Evolutionary conservation across 2,888 invertebrate species (phyloP).

Genomic region (Callyntrura guangdongensis): DNA sequence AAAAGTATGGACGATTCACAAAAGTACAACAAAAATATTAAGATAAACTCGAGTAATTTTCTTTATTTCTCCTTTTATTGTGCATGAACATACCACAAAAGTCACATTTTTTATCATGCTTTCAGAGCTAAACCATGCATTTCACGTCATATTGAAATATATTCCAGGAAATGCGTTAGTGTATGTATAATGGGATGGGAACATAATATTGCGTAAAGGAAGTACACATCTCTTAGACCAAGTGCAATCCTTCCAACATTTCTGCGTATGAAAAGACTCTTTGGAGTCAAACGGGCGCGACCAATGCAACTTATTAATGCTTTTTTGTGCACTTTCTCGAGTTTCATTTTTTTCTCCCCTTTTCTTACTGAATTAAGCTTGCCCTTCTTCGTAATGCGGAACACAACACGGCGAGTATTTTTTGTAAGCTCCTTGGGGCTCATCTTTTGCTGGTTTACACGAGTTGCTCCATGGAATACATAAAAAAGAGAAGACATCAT

Average conservation of each 20-base stretch:
- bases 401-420: slow-evolving; percentile 15
- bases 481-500: slow-evolving; percentile 27
- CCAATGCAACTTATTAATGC: slow-evolving; percentile 62
- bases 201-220: slow-evolving; percentile 19
- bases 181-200: too few relatives aligned
- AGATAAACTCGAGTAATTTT: slow-evolving; percentile 74
- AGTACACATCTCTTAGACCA: slow-evolving; percentile 11
- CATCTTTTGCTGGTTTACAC: slow-evolving; percentile 67
- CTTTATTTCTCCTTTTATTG: slow-evolving; percentile 65
- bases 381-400: slow-evolving; percentile 21
- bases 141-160: background rate
- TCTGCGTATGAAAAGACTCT: slow-evolving; percentile 3
- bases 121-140: slow-evolving; percentile 11
- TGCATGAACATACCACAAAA: slow-evolving; percentile 22
- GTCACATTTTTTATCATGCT: background rate
- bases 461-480: slow-evolving; percentile 60
- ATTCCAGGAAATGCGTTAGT: background rate
- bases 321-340: slow-evolving; percentile 68
- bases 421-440: slow-evolving; percentile 69
- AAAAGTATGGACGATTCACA: background rate
- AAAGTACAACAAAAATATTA: slow-evolving; percentile 19
- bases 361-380: background rate
- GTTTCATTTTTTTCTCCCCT: slow-evolving; percentile 23
- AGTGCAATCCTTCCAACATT: slow-evolving; percentile 33
- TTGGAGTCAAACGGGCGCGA: slow-evolving; percentile 6